Base-by-base conservation (phyloP, 2,888 invertebrate genomes). In the Deroplatys truncata region DNA sequence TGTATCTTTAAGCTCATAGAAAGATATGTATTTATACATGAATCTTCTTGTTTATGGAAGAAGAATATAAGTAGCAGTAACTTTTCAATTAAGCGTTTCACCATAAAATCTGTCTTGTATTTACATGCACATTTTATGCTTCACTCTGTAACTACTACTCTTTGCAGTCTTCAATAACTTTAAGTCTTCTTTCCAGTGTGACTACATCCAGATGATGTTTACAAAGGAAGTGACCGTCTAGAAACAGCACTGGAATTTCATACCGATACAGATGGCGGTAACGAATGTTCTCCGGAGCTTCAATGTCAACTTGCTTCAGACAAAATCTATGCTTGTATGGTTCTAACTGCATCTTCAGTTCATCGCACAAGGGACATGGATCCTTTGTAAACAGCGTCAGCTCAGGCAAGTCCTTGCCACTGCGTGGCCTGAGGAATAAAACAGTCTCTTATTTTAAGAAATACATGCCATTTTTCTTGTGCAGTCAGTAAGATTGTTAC, bases 241-340 rank as follows among this genome's bases (percentile, higher is more conserved):
- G 94, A 93, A 98, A 98, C 91, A 98, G 93, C 15, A 98, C 98
- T 84, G 98, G 98, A 92, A 98, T 98, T 92, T 98, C 98, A 92
- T 96, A 95, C 91, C 96, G 95, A 92, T 98, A 98, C 85, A 97
- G 94, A 90, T 96, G 94, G 90, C 96, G 94, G 95, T 96, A 98
- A 88, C 95, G 94, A 82, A 97, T 92, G 93, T 98, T 98, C 92
- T 96, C 96, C 92, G 95, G 95, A 25, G 94, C 94, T 28, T 96
- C 96, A 87, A 98, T 98, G 93, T 97, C 96, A 88, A 98, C 95
- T 93, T 96, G 96, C 92, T 96, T 94, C 91, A 98, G 94, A 82
- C 94, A 92, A 92, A 97, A 95, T 92, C 95, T 95, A 90, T 95
- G 93, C 91, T 94, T 93, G 92, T 96, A 96, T 15, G 92, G 93